Conservation (phyloP, 1,140 invertebrate species). For the Papilio xuthus region DNA sequence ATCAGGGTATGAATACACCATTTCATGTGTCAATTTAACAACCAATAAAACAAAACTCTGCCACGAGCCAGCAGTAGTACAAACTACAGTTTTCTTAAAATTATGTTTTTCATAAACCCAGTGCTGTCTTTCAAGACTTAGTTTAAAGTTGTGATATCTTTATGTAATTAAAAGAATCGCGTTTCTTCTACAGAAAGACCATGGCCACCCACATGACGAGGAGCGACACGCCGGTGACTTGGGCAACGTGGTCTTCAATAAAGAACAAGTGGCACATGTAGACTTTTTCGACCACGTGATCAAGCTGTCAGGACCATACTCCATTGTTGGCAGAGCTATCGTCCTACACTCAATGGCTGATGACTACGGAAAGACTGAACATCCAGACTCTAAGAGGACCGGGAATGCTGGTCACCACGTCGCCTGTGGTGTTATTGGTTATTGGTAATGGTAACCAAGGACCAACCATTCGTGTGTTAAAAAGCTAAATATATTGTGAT, state of each 20-base stretch:
- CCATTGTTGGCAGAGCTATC: constrained; percentile 90
- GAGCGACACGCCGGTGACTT: constrained; percentile 94
- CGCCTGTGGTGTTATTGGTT: constrained; percentile 91
- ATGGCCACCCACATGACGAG: constrained; percentile 87
- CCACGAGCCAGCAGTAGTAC: no score
- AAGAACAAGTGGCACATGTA: constrained; percentile 83
- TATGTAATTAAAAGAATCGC: neutral
- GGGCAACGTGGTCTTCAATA: constrained; percentile 90
- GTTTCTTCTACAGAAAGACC: constrained; percentile 82
- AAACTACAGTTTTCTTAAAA: no score
- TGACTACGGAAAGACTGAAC: constrained; percentile 88
- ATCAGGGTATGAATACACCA: no score
- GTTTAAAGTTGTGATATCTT: neutral
- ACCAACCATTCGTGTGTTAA: neutral
- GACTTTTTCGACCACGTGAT: constrained; percentile 86
- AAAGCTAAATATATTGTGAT: neutral
- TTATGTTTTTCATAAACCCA: no score
- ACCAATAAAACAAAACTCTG: no score
- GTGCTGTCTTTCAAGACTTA: no score
- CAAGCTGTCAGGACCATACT: constrained; percentile 83
- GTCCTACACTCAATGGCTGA: constrained; percentile 89
- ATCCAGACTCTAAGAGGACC: constrained; percentile 87
- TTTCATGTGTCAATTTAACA: no score
- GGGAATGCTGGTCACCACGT: constrained; percentile 91
- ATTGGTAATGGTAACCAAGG: constrained; percentile 85